Evolutionary conservation across 2,797 vertebrate species (phyloP).

Genomic region (Macropus fuliginosus): DNA sequence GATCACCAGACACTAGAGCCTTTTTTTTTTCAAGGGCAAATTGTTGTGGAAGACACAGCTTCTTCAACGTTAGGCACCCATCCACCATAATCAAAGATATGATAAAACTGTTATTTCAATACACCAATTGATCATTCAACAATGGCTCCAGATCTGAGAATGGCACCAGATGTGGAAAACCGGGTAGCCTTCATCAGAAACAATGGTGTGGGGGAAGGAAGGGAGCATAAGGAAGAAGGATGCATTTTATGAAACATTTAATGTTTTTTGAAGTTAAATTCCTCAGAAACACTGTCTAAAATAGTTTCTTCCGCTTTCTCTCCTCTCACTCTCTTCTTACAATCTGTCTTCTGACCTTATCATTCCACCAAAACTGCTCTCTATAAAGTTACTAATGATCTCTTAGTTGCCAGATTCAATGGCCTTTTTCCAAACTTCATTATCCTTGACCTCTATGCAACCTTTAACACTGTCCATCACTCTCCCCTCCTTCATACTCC

Average conservation of each 20-base stretch:
- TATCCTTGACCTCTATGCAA: background rate
- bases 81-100: background rate
- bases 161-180: background rate
- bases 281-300: background rate
- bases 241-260: background rate
- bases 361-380: background rate
- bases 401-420: background rate
- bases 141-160: background rate
- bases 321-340: background rate
- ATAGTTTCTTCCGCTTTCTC: background rate
- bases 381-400: background rate
- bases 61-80: background rate
- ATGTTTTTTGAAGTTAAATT: background rate
- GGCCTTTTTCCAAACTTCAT: background rate
- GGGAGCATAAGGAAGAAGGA: background rate
- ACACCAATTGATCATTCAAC: background rate
- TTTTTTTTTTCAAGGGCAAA: background rate
- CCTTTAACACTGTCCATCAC: background rate
- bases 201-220: background rate
- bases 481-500: background rate
- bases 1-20: background rate
- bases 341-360: background rate
- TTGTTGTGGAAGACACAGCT: background rate
- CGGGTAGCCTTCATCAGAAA: background rate
- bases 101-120: background rate